Evolutionary conservation across 2,888 invertebrate species (phyloP), one percentile per base, ranked within the genome.

Genomic region (Tenthredo livida): DNA sequence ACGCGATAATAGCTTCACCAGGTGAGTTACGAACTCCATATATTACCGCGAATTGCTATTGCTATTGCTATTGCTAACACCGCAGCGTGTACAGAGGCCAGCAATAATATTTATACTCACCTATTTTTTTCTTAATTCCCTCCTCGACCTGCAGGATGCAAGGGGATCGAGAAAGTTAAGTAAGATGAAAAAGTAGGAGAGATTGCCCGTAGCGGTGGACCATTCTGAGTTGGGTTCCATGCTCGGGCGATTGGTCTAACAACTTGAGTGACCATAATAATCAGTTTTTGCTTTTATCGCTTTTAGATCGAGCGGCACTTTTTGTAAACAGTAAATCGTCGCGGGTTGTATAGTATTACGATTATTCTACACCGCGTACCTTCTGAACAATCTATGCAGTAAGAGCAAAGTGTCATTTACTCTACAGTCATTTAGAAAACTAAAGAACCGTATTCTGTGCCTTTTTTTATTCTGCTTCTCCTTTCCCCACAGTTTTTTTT

Each of bases 201-300:
- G 47, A 75, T 54, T 54, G 65, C 33, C n/a, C 86, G 85, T 84
- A 82, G 84, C 85, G 70, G 70, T 88, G 87, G 88, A 86, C 88
- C 87, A 85, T 85, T 87, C 86, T 87, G 87, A 87, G 86, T 84
- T 85, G 72, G 58, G 83, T 83, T 86, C 84, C 85, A 84, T 89
- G 88, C 89, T 88, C 87, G 89, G 87, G 85, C 87, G 88, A 84
- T 87, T 88, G 87, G 88, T 89, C 89, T 87, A 89, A 89, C 87
- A 85, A 86, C 88, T 87, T 86, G 86, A 75, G 77, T 33, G 50
- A 77, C 77, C 25, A 12, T 47, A 77, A 77, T 77, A 77, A 77
- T 50, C 77, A 7, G 77, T 77, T 77, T 50, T 77, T 77, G 77
- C 77, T 54, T 54, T 50, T 33, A 77, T 50, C 25, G 29, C 77